Conservation (phyloP, 2,888 invertebrate genomes). For the Cyclophora albipunctata region DNA sequence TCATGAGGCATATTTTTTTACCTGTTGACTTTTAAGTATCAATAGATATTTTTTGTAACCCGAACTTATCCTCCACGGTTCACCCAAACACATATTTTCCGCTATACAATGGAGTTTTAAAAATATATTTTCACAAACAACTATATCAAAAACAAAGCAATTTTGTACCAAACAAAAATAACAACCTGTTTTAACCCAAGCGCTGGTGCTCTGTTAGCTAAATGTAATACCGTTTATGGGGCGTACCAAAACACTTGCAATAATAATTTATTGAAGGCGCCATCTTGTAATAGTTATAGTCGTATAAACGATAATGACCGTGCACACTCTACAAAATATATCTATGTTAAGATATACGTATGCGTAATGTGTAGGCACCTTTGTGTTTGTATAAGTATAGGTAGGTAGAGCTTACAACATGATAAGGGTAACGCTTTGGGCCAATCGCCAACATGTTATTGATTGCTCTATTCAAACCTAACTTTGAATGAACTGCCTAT, state of each 20-base stretch:
- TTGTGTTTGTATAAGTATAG: not conserved
- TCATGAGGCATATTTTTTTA: conserved; percentile 27
- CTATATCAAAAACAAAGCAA: too few relatives aligned
- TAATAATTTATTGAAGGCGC: conserved; percentile 31
- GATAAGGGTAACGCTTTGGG: conserved; percentile 10
- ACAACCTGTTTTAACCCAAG: too few relatives aligned
- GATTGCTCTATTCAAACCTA: conserved; percentile 13
- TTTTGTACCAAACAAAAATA: too few relatives aligned
- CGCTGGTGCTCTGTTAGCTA: too few relatives aligned
- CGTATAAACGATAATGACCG: conserved; percentile 24
- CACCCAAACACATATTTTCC: too few relatives aligned
- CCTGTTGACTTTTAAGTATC: conserved; percentile 31
- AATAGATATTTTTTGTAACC: too few relatives aligned
- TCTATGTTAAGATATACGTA: not conserved
- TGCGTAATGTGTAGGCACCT: not conserved
- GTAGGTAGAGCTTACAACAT: not conserved
- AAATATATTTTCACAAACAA: too few relatives aligned
- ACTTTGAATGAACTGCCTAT: not conserved
- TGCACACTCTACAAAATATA: not conserved
- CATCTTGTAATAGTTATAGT: conserved; percentile 26
- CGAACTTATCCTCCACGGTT: too few relatives aligned
- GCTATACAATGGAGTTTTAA: too few relatives aligned
- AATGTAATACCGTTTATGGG: conserved; percentile 15
- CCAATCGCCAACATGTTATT: conserved; percentile 14
- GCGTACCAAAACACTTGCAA: conserved; percentile 28